These are phyloP conservation scores for Mugil cephalus DNA, from an alignment of 2,113 vertebrate species.

Conservation along the genomic window DNA sequence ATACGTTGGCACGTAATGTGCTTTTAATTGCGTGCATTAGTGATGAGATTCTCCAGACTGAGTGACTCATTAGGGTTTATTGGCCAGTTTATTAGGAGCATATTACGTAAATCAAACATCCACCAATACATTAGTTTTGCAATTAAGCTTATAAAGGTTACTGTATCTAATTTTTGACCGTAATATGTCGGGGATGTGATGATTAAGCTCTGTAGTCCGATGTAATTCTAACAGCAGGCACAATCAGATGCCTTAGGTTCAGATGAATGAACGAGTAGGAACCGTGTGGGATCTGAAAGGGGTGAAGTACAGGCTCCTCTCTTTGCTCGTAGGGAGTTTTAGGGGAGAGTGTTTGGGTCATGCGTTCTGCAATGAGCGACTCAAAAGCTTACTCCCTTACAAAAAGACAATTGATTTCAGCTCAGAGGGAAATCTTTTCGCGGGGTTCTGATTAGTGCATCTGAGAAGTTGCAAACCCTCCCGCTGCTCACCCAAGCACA, in stretches of 20 bases:
- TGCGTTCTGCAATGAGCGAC: conserved; percentile 43
- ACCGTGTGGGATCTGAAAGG: background rate
- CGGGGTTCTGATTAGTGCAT: conserved; percentile 63
- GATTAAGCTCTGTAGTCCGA: background rate
- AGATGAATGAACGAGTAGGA: conserved; percentile 8
- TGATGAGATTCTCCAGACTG: conserved; percentile 16
- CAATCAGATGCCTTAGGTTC: background rate
- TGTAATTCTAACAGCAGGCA: background rate
- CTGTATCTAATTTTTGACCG: background rate
- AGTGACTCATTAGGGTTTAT: conserved; percentile 14
- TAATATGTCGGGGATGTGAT: background rate
- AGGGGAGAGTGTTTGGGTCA: conserved; percentile 47
- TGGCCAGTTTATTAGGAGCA: conserved; percentile 7
- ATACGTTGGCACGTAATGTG: conserved; percentile 16
- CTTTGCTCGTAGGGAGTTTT: conserved; percentile 34
- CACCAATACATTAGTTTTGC: background rate
- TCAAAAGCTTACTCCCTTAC: conserved; percentile 62
- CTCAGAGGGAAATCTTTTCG: conserved; percentile 66
- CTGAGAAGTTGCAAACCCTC: conserved; percentile 59
- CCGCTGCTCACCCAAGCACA: conserved; percentile 39
- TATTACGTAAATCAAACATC: background rate
- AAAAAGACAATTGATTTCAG: conserved; percentile 70
- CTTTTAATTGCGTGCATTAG: conserved; percentile 46
- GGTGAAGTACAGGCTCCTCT: background rate
- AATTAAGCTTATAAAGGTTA: background rate